Base-by-base conservation (phyloP, 2,888 invertebrate species). In the Tetanocera ferruginea region DNA sequence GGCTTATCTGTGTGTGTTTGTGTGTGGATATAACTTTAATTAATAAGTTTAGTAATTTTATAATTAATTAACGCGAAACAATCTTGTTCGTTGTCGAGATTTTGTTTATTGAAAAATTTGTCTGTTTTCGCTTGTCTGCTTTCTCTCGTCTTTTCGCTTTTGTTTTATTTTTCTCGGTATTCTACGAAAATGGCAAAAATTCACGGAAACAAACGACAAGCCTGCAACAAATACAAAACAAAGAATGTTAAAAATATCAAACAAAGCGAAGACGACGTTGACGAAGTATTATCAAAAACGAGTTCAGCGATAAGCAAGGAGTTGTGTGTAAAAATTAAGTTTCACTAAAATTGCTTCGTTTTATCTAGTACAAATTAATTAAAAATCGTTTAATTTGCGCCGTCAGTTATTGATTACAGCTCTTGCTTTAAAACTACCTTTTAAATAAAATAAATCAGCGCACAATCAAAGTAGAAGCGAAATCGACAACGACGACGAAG, bases 51-150 rank as follows among this genome's bases (percentile, higher is more conserved):
- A 51, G 70, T 73, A 60, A 72, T 49, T 60, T 49, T 8, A 70
- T 34, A 75, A 70, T 69, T 60, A 74, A 74, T 55, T 78, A 81
- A 76, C 76, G 6, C 76, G 34, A 76, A 67, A 69, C 67, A 57
- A 76, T 37, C 55, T 69, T 62, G 25, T 62, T 25, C 52, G 23
- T 55, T 52, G 64, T 31, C 34, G 25, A 37, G 14, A 23, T 73
- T 76, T 76, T 76, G 76, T 76, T 76, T 76, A 76, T 60, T 76
- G 69, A 43, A 57, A 69, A 69, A 76, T 60, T 69, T 55, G n/a
- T 67, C 43, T 23, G 67, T 67, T 43, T 67, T 55, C 34, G 55
- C 66, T 52, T 2, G 8, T 51, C 11, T 17, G 51, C 49, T 74
- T 55, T 55, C 62, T 49, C 17, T 57, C 37, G 34, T 37, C 62